phyloP scores from a whole-genome alignment of 2,888 invertebrate genomes.

The Coelopa pilipes region DNA sequence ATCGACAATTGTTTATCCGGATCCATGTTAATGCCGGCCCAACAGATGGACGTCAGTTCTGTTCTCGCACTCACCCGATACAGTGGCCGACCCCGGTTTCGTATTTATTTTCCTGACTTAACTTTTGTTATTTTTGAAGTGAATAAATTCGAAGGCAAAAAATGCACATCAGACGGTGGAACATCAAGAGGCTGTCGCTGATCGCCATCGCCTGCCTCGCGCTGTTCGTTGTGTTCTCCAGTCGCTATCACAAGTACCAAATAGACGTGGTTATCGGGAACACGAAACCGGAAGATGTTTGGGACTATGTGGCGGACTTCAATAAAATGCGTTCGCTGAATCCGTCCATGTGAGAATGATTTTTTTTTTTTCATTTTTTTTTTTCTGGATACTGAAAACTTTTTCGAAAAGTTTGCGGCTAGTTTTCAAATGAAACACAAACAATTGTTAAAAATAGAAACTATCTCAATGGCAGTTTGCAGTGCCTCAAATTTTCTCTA shows the following conservation, averaged over 20 bases:
- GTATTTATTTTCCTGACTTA: too few relatives aligned
- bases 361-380: not conserved
- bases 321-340: constrained; percentile 77
- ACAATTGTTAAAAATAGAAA: too few relatives aligned
- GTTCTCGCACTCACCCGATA: constrained; percentile 3
- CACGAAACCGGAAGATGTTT: constrained; percentile 72
- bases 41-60: constrained; percentile 12
- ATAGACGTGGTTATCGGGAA: constrained; percentile 69
- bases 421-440: too few relatives aligned
- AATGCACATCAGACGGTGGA: constrained; percentile 55
- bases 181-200: constrained; percentile 52
- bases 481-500: too few relatives aligned
- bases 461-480: too few relatives aligned
- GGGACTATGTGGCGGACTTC: constrained; percentile 82
- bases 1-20: constrained; percentile 10
- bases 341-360: constrained; percentile 75
- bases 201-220: constrained; percentile 41
- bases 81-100: not conserved
- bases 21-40: not conserved
- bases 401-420: too few relatives aligned
- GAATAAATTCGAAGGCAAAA: constrained; percentile 11
- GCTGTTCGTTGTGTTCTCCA: constrained; percentile 60
- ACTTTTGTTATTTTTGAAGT: too few relatives aligned
- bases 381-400: too few relatives aligned
- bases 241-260: constrained; percentile 65